phyloP scores from a whole-genome alignment of 2,797 vertebrate genomes.

The Masticophis lateralis region DNA sequence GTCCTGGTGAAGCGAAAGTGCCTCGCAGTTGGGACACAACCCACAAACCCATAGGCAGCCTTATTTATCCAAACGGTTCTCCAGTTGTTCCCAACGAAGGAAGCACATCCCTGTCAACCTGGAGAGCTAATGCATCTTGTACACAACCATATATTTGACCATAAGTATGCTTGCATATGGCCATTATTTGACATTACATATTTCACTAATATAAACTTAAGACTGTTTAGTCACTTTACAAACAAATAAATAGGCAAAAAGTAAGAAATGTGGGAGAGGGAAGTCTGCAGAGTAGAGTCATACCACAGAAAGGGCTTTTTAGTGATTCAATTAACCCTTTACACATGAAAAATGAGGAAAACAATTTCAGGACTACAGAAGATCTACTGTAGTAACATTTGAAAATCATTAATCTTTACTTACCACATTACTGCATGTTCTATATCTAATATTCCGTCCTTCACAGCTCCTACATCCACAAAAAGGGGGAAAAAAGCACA shows the following conservation, averaged over 20 bases:
- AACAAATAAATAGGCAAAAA: background rate
- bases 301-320: background rate
- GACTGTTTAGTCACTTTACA: background rate
- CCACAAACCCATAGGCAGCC: background rate
- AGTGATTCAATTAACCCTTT: background rate
- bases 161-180: background rate
- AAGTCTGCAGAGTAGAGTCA: background rate
- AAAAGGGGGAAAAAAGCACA: conserved; percentile 10
- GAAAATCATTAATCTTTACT: conserved; percentile 63
- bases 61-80: conserved; percentile 8
- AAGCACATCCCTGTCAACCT: background rate
- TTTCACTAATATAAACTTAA: background rate
- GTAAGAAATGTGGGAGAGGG: background rate
- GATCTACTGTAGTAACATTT: background rate
- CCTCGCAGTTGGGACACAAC: background rate
- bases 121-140: background rate
- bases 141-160: background rate
- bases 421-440: conserved; percentile 97
- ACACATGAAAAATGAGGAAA: background rate
- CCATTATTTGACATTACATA: background rate
- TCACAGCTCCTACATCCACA: conserved; percentile 85
- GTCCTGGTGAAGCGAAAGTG: background rate
- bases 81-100: background rate
- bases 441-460: conserved; percentile 95
- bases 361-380: background rate